These are phyloP conservation scores for Cosmia trapezina DNA, from an alignment of 2,888 invertebrate genomes.

Conservation along the genomic window DNA sequence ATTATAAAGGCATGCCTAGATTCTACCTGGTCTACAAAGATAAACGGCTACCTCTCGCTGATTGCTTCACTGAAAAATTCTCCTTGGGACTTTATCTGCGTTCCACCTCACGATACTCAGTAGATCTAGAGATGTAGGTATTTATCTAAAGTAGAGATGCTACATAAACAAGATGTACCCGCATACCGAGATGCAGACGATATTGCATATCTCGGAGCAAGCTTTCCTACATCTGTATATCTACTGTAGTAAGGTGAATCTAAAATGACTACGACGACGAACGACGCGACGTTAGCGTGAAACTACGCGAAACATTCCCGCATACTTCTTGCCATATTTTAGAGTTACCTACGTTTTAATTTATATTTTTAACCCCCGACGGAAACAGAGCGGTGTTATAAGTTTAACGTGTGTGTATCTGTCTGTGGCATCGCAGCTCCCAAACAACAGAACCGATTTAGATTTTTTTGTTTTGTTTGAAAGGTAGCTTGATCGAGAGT, in stretches of 20 bases:
- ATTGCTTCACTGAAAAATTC: neutral
- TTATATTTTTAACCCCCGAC: neutral
- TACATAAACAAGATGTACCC: neutral
- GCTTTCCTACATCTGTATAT: neutral
- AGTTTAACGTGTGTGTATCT: no score
- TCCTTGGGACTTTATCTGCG: neutral
- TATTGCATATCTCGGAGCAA: conserved; percentile 5
- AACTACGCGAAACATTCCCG: no score
- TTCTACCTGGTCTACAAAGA: no score
- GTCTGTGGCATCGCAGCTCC: no score
- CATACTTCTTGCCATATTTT: no score
- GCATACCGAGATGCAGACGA: conserved; percentile 1
- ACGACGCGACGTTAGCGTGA: no score
- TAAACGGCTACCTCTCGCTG: neutral
- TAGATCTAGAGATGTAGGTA: neutral
- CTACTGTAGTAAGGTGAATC: neutral
- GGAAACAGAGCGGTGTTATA: no score
- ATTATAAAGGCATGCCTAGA: no score
- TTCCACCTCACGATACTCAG: neutral
- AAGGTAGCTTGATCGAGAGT: no score
- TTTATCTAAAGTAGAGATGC: neutral
- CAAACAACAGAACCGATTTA: no score
- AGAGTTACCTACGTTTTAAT: neutral
- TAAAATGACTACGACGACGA: no score
- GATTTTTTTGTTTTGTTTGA: no score